Evolutionary conservation across 2,113 vertebrate species (phyloP).

Genomic region (Malurus cyaneus): DNA sequence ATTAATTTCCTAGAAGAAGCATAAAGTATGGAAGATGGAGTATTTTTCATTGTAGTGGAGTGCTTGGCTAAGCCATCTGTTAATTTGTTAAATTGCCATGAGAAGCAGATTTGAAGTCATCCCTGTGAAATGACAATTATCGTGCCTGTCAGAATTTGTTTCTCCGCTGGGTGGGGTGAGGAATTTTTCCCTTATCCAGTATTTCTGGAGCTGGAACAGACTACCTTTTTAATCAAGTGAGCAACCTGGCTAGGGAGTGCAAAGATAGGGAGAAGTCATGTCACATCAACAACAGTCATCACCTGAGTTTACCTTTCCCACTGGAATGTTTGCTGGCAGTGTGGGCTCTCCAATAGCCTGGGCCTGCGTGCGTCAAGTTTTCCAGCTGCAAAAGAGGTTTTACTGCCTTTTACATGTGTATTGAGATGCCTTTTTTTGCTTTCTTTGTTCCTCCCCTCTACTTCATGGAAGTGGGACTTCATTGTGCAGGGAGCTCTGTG

Average conservation of each 20-base stretch:
- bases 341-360: background rate
- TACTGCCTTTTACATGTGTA: background rate
- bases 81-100: background rate
- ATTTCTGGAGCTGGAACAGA: background rate
- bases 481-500: background rate
- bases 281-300: background rate
- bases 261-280: background rate
- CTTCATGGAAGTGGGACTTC: background rate
- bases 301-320: background rate
- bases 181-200: background rate
- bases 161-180: background rate
- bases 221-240: background rate
- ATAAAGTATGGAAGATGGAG: background rate
- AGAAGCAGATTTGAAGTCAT: background rate
- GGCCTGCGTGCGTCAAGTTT: background rate
- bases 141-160: background rate
- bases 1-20: background rate
- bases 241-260: background rate
- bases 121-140: background rate
- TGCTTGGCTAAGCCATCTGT: background rate
- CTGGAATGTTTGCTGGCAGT: background rate
- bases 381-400: background rate
- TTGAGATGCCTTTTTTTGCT: background rate
- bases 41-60: background rate
- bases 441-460: rapidly evolving